Evolutionary conservation across 2,888 invertebrate genomes (phyloP).

Genomic region (Belgica antarctica): DNA sequence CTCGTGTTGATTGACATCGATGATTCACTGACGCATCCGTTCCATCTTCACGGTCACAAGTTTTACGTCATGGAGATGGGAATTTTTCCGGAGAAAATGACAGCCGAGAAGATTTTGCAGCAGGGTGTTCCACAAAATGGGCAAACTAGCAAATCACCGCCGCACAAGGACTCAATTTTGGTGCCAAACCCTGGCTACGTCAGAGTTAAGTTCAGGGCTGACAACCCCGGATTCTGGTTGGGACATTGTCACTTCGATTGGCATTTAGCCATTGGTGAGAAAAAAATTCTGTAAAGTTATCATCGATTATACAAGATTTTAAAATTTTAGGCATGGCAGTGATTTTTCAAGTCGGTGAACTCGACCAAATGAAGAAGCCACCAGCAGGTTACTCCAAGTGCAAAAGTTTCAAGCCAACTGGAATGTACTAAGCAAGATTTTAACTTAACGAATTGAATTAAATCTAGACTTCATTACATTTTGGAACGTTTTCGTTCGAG

Average conservation of each 20-base stretch:
- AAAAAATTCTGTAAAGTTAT: no score
- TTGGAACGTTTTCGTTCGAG: no score
- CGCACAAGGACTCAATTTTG: slow-evolving; percentile 51
- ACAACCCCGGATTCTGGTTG: slow-evolving; percentile 50
- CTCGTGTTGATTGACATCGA: slow-evolving; percentile 39
- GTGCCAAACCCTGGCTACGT: slow-evolving; percentile 51
- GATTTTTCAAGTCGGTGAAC: slow-evolving; percentile 21
- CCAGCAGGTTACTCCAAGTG: neutral
- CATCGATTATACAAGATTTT: neutral
- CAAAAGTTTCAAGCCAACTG: neutral
- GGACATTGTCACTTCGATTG: slow-evolving; percentile 51
- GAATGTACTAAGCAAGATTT: no score
- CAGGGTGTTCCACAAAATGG: neutral
- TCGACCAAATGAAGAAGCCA: slow-evolving; percentile 9
- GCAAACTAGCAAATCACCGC: slow-evolving; percentile 45
- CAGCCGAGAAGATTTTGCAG: slow-evolving; percentile 8
- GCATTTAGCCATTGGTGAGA: slow-evolving; percentile 47
- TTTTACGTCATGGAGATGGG: slow-evolving; percentile 51
- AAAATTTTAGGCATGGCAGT: neutral
- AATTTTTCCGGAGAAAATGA: slow-evolving; percentile 46
- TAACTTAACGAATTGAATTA: no score
- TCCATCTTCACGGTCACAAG: slow-evolving; percentile 51
- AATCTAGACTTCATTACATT: no score
- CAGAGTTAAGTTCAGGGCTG: slow-evolving; percentile 49
- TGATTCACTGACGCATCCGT: slow-evolving; percentile 52